Evolutionary conservation across 2,113 vertebrate species (phyloP), one percentile per base, ranked within the genome.

Genomic region (Asarcornis scutulata): DNA sequence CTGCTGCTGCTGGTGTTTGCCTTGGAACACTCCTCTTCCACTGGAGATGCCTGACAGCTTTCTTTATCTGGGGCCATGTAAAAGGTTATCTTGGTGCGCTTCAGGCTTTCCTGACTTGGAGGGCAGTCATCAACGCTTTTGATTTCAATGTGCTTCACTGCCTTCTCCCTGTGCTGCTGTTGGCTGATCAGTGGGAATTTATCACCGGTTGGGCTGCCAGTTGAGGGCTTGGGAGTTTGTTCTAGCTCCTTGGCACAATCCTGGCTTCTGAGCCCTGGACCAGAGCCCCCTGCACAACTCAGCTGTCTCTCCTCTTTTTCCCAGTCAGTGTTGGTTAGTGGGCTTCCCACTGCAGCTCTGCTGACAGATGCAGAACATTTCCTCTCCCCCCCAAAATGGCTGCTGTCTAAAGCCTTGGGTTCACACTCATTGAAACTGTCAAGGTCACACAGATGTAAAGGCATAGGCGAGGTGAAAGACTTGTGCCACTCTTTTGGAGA

Each of bases 61-160:
- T 83, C 93, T 56, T 94, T 96, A 66, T 96, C 93, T 53, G 97
- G 84, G 25, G 94, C 68, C 91, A 98, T 34, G 5, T 98, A 98
- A 60, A 98, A 97, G 7, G 97, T 98, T 63, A 98, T 97, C 95
- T 98, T 98, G 89, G 98, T 98, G 46, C 96, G 86, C 86, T 98
- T 98, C 73, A 97, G 84, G 69, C 90, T 96, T n/a, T 97, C 97
- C 81, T 95, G 97, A 68, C 76, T 85, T 64, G 63, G 62, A 71
- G 55, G 59, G 18, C 62, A 84, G 29, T 44, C 53, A 32, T 95
- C 90, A 5, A 15, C 3, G 7, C 77, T 87, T 74, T 48, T 95
- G 36, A 97, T 89, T 68, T 97, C 95, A 53, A 85, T 81, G 73
- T 95, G 96, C 74, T 97, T 97, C 73, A 91, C 79, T 10, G 86